Evolutionary conservation across 23 tunicate species (phyloP), one percentile per base, ranked within the genome.

Genomic region (Clavelina lepadiformis): DNA sequence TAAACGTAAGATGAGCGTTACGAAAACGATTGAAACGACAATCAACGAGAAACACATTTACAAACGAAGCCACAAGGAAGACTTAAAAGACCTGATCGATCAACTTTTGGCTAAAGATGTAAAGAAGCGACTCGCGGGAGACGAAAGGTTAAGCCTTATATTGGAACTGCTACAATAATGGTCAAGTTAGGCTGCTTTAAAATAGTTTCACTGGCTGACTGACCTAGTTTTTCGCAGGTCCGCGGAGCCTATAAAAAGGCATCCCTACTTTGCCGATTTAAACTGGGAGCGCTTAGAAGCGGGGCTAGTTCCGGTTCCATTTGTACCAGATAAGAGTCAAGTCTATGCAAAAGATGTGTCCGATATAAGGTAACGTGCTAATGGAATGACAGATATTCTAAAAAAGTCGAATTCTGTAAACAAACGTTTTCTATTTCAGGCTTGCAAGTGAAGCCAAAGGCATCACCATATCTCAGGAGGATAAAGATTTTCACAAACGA

Each of bases 311-410:
- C 69, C 68, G 24, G 71, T 76, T n/a, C 95, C 95, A 3, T 86
- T 86, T 50, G 71, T 78, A 21, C 95, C 95, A 29, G 71, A 77
- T 64, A 65, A 68, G 0, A 71, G 64, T 19, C 75, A 86, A 65
- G 95, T 86, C 28, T 77, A 86, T 65, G 95, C 95, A 54, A 78
- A 86, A 58, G 79, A 86, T 52, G 95, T 65, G 3, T 86, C 95
- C 0, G 74, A 78, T 38, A 86, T 86, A 11, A 56, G 71, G 95
- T 86, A 56, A 30, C 11, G 18, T n/a, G 5, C 26, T n/a, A 11
- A 27, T 8, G 18, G 7, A n/a, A 53, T 27, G 21, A 21, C 35
- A 11, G 5, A 8, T 60, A 26, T 28, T 28, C 5, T 25, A 28
- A 28, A 60, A 28, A 28, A 8, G 7, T 28, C 6, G 38, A 8